Evolutionary conservation across 2,888 invertebrate genomes (phyloP).

Genomic region (Euclidia mi): DNA sequence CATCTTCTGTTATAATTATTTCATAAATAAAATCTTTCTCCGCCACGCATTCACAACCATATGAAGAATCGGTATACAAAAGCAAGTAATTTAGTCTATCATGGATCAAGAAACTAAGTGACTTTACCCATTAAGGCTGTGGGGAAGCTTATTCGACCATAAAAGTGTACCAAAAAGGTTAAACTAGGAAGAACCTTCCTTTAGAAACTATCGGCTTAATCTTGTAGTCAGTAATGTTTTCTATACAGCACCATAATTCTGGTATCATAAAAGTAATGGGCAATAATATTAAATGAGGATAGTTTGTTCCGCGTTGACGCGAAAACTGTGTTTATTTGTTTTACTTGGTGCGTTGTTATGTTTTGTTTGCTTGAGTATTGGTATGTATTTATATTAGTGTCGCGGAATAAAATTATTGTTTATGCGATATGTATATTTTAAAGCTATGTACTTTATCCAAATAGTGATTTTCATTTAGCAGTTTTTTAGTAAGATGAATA

Average conservation of each 20-base stretch:
- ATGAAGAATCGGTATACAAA: conserved; percentile 16
- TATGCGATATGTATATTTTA: too few relatives aligned
- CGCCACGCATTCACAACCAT: neutral
- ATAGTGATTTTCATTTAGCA: too few relatives aligned
- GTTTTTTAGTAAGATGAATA: too few relatives aligned
- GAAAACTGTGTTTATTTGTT: neutral
- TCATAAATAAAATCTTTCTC: neutral
- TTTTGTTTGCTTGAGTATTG: too few relatives aligned
- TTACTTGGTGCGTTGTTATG: neutral
- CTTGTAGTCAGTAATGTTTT: conserved; percentile 23
- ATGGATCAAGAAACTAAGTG: conserved; percentile 43
- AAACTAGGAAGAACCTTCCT: conserved; percentile 23
- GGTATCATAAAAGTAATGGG: conserved; percentile 25
- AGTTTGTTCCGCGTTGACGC: conserved; percentile 5
- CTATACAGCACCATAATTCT: conserved; percentile 24
- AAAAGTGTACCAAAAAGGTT: conserved; percentile 51
- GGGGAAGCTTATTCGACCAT: conserved; percentile 42
- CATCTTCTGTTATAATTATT: neutral
- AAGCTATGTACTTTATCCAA: too few relatives aligned
- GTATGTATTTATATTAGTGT: too few relatives aligned
- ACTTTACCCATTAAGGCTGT: conserved; percentile 47
- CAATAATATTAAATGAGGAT: conserved; percentile 12
- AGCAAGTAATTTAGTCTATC: conserved; percentile 28
- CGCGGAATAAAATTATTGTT: too few relatives aligned
- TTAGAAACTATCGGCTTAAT: conserved; percentile 35